These are phyloP conservation scores for Paedocypris sp. DNA, from an alignment of 2,113 vertebrate genomes.

Conservation along the genomic window DNA sequence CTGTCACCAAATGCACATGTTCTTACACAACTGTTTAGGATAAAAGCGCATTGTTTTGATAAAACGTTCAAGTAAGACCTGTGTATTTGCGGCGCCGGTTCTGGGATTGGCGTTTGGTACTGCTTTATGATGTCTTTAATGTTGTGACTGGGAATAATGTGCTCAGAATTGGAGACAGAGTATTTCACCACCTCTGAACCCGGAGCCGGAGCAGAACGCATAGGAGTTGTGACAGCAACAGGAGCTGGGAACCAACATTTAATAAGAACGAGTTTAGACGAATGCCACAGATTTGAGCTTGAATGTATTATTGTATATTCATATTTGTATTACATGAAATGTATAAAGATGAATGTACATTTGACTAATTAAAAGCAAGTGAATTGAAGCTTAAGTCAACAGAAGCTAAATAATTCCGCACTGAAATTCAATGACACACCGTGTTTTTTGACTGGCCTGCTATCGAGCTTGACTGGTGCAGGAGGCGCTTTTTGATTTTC, in stretches of 20 bases:
- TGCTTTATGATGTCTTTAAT: conserved; percentile 84
- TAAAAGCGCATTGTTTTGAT: no score
- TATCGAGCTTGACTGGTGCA: conserved; percentile 12
- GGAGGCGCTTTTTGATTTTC: conserved; percentile 5
- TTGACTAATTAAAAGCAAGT: no score
- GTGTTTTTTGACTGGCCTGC: conserved; percentile 23
- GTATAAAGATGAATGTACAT: no score
- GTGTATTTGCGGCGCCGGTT: conserved; percentile 42
- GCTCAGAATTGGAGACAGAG: conserved; percentile 63
- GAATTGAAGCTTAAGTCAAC: no score
- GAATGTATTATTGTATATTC: no score
- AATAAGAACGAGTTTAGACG: not conserved
- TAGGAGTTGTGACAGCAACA: conserved; percentile 29
- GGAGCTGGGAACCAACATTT: conserved; percentile 40
- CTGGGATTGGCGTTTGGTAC: conserved; percentile 64
- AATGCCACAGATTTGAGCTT: no score
- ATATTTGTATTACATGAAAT: no score
- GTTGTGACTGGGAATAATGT: conserved; percentile 74
- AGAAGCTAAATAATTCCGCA: no score
- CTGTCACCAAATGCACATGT: conserved; percentile 35
- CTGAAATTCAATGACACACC: conserved; percentile 1
- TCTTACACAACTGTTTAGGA: no score
- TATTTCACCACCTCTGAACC: conserved; percentile 67
- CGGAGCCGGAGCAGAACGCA: conserved; percentile 29
- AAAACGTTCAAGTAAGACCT: conserved; percentile 24